These are phyloP conservation scores for Acronicta leporina DNA, from an alignment of 2,888 invertebrate species.

Conservation along the genomic window DNA sequence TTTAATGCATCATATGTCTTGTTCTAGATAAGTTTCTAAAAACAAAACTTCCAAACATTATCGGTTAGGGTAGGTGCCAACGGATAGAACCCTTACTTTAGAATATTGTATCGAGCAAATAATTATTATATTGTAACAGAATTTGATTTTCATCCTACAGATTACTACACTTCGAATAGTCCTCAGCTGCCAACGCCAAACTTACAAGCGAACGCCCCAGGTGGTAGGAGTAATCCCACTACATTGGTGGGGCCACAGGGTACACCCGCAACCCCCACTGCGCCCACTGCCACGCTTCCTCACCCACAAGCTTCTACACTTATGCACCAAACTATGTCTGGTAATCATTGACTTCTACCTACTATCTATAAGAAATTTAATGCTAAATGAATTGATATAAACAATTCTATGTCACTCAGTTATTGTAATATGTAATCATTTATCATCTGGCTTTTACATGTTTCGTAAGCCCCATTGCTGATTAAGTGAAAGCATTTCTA, in stretches of 20 bases:
- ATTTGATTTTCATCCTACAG: conserved; percentile 58
- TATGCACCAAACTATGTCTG: conserved; percentile 78
- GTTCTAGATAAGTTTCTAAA: too few relatives aligned
- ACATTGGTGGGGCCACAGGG: conserved; percentile 74
- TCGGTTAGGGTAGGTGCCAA: too few relatives aligned
- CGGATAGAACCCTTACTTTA: too few relatives aligned
- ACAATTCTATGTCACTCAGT: conserved; percentile 14
- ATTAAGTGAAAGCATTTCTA: background rate
- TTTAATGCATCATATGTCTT: too few relatives aligned
- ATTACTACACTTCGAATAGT: conserved; percentile 76
- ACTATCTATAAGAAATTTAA: conserved; percentile 34
- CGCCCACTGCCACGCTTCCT: conserved; percentile 72
- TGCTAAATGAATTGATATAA: conserved; percentile 3
- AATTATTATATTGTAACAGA: conserved; percentile 2
- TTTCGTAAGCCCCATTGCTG: conserved; percentile 1
- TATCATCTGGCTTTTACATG: conserved; percentile 25
- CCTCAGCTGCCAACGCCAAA: conserved; percentile 82
- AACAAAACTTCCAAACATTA: too few relatives aligned
- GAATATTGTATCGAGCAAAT: too few relatives aligned
- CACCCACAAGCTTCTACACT: conserved; percentile 76
- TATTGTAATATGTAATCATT: conserved; percentile 10
- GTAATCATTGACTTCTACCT: conserved; percentile 62
- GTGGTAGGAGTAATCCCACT: conserved; percentile 68
- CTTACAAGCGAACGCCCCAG: conserved; percentile 70
- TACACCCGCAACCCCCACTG: conserved; percentile 69